Percentiles rank a stretch among this genome's conserved stretches.
phyloP scores from a whole-genome alignment of 2,888 invertebrate genomes.

The Eupithecia abbreviata region DNA sequence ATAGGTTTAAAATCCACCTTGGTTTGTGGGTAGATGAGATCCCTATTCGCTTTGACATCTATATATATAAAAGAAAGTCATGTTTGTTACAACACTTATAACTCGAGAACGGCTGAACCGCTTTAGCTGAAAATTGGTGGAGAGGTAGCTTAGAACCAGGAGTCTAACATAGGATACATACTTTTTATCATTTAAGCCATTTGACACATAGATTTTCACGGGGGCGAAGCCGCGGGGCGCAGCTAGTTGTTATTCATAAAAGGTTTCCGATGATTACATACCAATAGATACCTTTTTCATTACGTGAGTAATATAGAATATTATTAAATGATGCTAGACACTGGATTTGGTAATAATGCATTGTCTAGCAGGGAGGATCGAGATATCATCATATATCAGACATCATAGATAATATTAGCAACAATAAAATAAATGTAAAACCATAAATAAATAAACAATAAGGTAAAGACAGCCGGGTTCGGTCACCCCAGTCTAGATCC shows the following conservation, averaged over 20 bases:
- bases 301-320: neutral
- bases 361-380: neutral
- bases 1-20: neutral
- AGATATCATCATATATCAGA: no score
- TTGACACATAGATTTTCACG: no score
- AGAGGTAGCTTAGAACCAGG: no score
- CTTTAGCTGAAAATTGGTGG: no score
- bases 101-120: no score
- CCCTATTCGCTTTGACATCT: neutral
- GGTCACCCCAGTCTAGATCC: constrained; percentile 27
- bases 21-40: neutral
- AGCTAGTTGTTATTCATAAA: no score
- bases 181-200: no score
- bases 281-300: neutral
- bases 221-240: no score
- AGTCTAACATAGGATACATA: no score
- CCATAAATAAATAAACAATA: neutral
- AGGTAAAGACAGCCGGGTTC: neutral
- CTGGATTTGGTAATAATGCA: neutral
- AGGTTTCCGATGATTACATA: neutral
- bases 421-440: neutral
- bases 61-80: no score
- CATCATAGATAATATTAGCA: no score
- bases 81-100: no score
- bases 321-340: neutral